These are phyloP conservation scores for Acronicta alni DNA, from an alignment of 2,888 invertebrate species.

Conservation along the genomic window DNA sequence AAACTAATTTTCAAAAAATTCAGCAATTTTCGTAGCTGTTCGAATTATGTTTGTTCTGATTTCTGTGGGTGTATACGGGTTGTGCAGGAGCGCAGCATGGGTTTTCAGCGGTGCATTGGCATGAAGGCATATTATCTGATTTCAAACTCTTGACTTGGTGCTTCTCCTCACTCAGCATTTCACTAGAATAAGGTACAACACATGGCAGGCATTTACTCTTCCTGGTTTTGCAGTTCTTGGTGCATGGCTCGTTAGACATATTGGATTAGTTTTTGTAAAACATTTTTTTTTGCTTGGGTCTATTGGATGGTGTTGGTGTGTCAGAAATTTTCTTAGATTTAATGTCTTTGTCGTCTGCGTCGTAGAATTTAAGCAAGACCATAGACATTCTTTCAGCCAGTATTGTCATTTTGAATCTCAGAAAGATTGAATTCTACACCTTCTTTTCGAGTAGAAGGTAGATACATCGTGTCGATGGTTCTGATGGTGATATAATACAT, in stretches of 20 bases:
- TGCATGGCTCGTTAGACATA: slow-evolving; percentile 58
- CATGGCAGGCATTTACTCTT: slow-evolving; percentile 61
- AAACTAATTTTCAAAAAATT: not conserved
- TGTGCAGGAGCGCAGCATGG: slow-evolving; percentile 48
- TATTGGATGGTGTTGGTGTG: not conserved
- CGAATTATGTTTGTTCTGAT: slow-evolving; percentile 10
- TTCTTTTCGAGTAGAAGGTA: no score
- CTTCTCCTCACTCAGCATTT: slow-evolving; percentile 26
- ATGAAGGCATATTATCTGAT: not conserved
- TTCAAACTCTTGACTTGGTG: slow-evolving; percentile 10
- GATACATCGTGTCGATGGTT: no score
- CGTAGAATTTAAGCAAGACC: not conserved
- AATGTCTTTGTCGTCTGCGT: not conserved
- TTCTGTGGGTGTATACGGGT: slow-evolving; percentile 1
- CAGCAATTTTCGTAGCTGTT: slow-evolving; percentile 1
- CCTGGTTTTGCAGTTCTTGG: slow-evolving; percentile 52
- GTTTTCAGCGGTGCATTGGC: slow-evolving; percentile 47
- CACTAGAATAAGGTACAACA: slow-evolving; percentile 35
- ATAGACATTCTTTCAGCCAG: slow-evolving; percentile 5
- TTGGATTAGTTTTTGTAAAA: slow-evolving; percentile 12
- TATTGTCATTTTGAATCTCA: not conserved
- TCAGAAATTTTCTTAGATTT: slow-evolving; percentile 4
- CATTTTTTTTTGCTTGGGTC: not conserved
- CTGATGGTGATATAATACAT: no score
- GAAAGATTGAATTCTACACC: not conserved